Evolutionary conservation across 2,113 vertebrate species (phyloP), one percentile per base, ranked within the genome.

Genomic region (Stomatorhinus ivindoensis): DNA sequence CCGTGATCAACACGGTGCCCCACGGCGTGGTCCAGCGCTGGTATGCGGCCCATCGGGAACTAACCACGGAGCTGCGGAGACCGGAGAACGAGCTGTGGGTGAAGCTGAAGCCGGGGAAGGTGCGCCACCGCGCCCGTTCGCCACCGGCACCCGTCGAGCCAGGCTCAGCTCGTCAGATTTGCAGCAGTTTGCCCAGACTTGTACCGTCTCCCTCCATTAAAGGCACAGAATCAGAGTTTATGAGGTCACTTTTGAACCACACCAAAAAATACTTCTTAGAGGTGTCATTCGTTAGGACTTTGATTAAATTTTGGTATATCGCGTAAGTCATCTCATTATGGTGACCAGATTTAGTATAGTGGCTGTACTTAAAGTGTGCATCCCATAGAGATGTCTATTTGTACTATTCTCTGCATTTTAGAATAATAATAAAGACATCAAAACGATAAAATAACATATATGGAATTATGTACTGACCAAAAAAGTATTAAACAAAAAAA

Each of bases 11-110:
- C 94, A 98, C 97, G 0, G 91, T 96, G 87, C 96, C 97, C 0
- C 96, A 98, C 0, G 95, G 97, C 0, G 89, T 95, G 0, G 96
- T 97, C 46, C 96, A 94, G 85, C 95, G 92, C 89, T 99, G 98
- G 98, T 99, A 99, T 3, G 88, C 4, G 0, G 97, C 97, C 0
- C 97, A 99, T 90, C 95, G 97, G 27, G 93, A 96, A 4, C 93
- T 99, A 91, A 98, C 97, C 5, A 3, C 93, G 0, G 97, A 98
- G 90, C 95, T 98, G 31, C 94, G 97, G 93, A 95, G 92, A 6
- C 96, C 97, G 0, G 95, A 98, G 88, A 98, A 98, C 2, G 97
- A 99, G 89, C 95, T 99, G 11, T 99, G 98, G 98, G 95, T 98
- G 90, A 99, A 99, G 93, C 95, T 99, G 90, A 97, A 95, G 87